Conservation (phyloP, 2,113 vertebrate genomes). For the Alces alces region DNA sequence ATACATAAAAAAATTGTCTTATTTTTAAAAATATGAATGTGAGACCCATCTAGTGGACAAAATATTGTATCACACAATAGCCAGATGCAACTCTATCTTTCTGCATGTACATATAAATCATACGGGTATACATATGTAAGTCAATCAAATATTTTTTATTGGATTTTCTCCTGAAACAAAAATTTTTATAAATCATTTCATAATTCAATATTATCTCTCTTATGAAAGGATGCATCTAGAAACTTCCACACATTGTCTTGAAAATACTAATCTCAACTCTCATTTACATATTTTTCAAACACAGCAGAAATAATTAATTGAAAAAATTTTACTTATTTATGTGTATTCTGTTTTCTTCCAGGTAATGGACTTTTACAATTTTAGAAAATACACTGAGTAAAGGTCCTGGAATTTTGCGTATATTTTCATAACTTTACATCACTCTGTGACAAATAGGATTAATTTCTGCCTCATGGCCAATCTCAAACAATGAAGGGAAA, state of each 20-base stretch:
- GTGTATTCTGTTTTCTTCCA: not conserved
- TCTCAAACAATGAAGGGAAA: not conserved
- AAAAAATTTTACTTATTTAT: not conserved
- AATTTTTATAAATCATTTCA: not conserved
- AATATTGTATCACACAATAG: constrained; percentile 52
- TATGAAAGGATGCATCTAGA: not conserved
- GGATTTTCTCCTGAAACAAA: constrained; percentile 8
- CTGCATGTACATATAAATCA: not conserved
- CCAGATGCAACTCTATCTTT: not conserved
- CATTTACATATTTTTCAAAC: not conserved
- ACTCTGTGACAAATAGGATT: not conserved
- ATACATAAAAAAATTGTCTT: not conserved
- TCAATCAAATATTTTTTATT: not conserved
- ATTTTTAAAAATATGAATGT: constrained; percentile 47
- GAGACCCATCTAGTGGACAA: constrained; percentile 69
- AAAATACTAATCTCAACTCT: not conserved
- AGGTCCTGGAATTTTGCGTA: not conserved
- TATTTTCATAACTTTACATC: not conserved
- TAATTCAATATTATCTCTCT: not conserved
- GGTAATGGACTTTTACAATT: not conserved
- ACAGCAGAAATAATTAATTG: not conserved
- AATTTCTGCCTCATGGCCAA: not conserved
- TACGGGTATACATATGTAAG: not conserved
- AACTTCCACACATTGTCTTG: not conserved
- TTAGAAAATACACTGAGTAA: not conserved